These are phyloP conservation scores for Kryptolebias ocellatus DNA, from an alignment of 2,797 vertebrate species.

Conservation along the genomic window DNA sequence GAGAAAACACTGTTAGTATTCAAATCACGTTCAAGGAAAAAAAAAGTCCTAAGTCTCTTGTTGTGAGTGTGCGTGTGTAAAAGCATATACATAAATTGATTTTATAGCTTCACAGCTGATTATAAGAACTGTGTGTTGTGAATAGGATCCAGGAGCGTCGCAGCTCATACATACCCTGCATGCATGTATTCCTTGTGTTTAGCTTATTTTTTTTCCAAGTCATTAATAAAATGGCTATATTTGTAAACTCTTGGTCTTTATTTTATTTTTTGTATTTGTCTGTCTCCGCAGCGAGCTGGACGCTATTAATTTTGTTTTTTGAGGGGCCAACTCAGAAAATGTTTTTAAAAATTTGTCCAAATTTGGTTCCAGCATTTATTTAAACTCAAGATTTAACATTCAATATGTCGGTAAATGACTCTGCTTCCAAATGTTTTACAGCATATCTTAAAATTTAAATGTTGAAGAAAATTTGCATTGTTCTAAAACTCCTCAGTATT, in stretches of 20 bases:
- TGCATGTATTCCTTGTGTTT: conserved; percentile 82
- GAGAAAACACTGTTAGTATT: conserved; percentile 34
- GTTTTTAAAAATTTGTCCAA: not conserved
- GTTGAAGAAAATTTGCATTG: too few relatives aligned
- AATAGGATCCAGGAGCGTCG: conserved; percentile 70
- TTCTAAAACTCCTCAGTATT: too few relatives aligned
- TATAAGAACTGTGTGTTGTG: conserved; percentile 72
- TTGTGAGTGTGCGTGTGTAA: conserved; percentile 32
- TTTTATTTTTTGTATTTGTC: not conserved
- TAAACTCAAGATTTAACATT: too few relatives aligned
- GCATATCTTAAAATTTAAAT: too few relatives aligned
- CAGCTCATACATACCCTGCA: conserved; percentile 80
- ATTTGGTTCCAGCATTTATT: too few relatives aligned
- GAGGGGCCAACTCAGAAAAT: not conserved
- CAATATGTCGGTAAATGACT: not conserved
- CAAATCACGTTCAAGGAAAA: conserved; percentile 11
- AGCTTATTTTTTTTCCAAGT: conserved; percentile 76
- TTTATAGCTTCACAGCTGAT: conserved; percentile 60
- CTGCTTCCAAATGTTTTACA: not conserved
- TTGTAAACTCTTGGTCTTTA: conserved; percentile 71
- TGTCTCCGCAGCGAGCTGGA: not conserved
- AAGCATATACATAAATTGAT: conserved; percentile 37
- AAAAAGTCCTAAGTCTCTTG: conserved; percentile 5
- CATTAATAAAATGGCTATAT: conserved; percentile 89
- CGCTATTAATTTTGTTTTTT: not conserved